These are phyloP conservation scores for Eutolmus rufibarbis DNA, from an alignment of 2,888 invertebrate species.

Conservation along the genomic window DNA sequence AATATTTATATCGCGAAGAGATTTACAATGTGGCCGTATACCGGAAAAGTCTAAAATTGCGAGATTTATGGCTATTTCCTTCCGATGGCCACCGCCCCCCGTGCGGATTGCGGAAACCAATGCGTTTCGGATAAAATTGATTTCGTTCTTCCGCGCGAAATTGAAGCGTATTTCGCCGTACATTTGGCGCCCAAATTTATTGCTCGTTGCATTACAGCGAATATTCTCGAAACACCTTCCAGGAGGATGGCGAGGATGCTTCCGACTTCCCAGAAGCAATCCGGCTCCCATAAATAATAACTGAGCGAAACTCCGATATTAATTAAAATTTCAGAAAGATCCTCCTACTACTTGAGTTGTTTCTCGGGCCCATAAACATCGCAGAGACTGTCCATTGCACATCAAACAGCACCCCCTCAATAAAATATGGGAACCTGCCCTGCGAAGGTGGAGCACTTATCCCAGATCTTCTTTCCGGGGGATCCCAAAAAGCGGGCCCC, in stretches of 20 bases:
- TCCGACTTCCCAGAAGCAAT: neutral
- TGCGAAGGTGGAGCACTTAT: neutral
- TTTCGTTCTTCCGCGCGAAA: neutral
- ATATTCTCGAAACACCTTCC: neutral
- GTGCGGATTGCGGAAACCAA: neutral
- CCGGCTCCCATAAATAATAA: neutral
- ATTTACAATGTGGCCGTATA: constrained; percentile 17
- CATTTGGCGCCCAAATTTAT: neutral
- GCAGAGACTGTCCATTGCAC: neutral
- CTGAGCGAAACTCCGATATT: neutral
- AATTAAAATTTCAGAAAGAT: neutral
- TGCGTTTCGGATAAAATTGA: neutral
- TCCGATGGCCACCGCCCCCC: neutral
- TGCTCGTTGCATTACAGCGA: neutral
- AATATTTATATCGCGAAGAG: neutral
- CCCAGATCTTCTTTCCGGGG: neutral
- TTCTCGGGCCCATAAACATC: neutral
- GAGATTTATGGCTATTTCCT: constrained; percentile 1
- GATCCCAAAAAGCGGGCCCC: neutral
- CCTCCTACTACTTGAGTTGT: neutral
- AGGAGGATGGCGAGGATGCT: neutral
- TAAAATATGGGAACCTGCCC: neutral
- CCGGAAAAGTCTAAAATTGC: constrained; percentile 14
- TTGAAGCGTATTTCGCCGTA: neutral
- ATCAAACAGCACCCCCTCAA: neutral